phyloP scores from a whole-genome alignment of 1,140 invertebrate species.

The Bombus superbus region DNA sequence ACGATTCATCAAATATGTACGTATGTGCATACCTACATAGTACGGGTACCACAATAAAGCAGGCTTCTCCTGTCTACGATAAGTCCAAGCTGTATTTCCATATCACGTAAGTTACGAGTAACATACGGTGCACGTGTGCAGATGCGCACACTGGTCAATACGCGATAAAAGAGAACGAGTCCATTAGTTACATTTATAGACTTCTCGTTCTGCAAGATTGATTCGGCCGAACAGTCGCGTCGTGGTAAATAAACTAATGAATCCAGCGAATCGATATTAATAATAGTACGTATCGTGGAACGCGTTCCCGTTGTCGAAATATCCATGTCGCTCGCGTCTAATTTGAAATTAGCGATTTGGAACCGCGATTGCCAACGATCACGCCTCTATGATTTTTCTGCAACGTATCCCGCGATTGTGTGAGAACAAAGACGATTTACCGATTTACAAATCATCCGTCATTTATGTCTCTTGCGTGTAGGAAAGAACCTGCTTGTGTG shows the following conservation, averaged over 20 bases:
- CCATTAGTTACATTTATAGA: not conserved
- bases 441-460: not conserved
- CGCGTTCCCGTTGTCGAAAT: too few species aligned
- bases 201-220: not conserved
- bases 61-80: not conserved
- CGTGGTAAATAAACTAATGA: not conserved
- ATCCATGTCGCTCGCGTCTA: too few species aligned
- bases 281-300: not conserved
- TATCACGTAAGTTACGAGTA: conserved; percentile 1
- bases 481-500: too few species aligned
- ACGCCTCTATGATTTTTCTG: not conserved
- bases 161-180: not conserved
- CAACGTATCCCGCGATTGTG: not conserved
- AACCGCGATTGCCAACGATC: not conserved
- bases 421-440: too few species aligned
- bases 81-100: not conserved
- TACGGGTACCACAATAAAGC: not conserved
- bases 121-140: not conserved
- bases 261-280: not conserved
- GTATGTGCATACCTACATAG: not conserved
- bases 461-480: not conserved
- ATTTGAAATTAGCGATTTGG: not conserved
- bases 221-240: not conserved
- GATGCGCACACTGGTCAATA: not conserved
- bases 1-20: not conserved